phyloP scores from a whole-genome alignment of 2,888 invertebrate species.

The Ceriagrion tenellum region DNA sequence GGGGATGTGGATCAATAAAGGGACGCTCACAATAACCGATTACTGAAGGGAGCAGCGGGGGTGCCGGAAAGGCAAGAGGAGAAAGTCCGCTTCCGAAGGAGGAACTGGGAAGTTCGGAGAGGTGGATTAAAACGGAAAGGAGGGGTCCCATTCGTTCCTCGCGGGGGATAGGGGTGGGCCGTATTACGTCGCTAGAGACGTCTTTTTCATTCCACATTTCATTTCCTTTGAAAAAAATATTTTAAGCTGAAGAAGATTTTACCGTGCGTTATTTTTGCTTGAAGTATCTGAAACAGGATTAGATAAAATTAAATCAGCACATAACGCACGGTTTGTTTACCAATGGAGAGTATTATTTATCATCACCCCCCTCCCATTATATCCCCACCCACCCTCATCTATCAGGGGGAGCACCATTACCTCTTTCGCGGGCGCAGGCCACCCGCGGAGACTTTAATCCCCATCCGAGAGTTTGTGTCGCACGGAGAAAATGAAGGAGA shows the following conservation, averaged over 20 bases:
- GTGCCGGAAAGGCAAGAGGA: background rate
- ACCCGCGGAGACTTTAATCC: conserved; percentile 54
- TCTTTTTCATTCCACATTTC: no score
- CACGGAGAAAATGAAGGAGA: background rate
- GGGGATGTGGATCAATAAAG: conserved; percentile 54
- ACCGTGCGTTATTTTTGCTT: no score
- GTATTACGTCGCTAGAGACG: no score
- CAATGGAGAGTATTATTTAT: no score
- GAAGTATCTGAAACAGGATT: no score
- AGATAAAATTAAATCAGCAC: no score
- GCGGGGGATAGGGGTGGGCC: conserved; percentile 17
- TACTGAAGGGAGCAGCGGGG: background rate
- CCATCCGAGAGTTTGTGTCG: background rate
- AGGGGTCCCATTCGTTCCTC: conserved; percentile 37
- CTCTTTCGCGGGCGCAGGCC: conserved; percentile 24
- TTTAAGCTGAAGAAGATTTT: no score
- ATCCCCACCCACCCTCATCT: background rate
- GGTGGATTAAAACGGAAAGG: background rate
- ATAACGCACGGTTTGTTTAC: no score
- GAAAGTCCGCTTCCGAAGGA: background rate
- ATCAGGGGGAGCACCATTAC: background rate
- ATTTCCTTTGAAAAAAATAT: no score
- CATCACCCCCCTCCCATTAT: background rate
- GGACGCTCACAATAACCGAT: conserved; percentile 47
- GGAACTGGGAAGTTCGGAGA: background rate